Evolutionary conservation across 2,113 vertebrate species (phyloP).

Genomic region (Stigmatopora nigra): DNA sequence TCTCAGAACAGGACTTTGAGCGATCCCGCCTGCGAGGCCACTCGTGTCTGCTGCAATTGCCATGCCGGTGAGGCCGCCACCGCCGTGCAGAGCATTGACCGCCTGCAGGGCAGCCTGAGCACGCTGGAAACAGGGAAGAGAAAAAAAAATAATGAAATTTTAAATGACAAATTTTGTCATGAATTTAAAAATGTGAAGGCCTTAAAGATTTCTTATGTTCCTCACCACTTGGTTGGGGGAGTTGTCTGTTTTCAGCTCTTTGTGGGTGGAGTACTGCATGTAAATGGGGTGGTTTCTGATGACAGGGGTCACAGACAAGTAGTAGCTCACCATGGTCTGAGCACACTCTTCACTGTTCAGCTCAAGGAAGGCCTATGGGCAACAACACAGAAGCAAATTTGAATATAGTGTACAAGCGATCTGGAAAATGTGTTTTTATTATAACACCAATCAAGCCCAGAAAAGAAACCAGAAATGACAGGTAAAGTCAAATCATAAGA

Average conservation of each 20-base stretch:
- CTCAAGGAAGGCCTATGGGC: constrained; percentile 85
- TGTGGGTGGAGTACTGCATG: constrained; percentile 96
- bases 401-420: too few relatives aligned
- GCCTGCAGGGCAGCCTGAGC: constrained; percentile 93
- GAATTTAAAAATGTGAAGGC: neutral
- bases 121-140: constrained; percentile 61
- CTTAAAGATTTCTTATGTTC: neutral
- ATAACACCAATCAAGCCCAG: too few relatives aligned
- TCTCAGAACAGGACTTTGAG: constrained; percentile 89
- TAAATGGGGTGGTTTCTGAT: constrained; percentile 90
- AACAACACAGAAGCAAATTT: constrained; percentile 6
- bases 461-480: constrained; percentile 6
- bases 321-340: constrained; percentile 97
- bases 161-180: neutral
- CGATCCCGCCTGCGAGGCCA: constrained; percentile 60
- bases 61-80: constrained; percentile 75
- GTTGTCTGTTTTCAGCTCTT: constrained; percentile 95
- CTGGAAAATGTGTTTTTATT: too few relatives aligned
- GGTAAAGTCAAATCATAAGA: constrained; percentile 1
- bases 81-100: constrained; percentile 83
- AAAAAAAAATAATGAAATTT: too few relatives aligned
- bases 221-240: constrained; percentile 91
- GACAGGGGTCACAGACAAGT: constrained; percentile 85
- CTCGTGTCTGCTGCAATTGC: constrained; percentile 63
- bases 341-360: constrained; percentile 92